Base-by-base conservation (phyloP, 2,113 vertebrate species). In the Dicrurus megarhynchus region DNA sequence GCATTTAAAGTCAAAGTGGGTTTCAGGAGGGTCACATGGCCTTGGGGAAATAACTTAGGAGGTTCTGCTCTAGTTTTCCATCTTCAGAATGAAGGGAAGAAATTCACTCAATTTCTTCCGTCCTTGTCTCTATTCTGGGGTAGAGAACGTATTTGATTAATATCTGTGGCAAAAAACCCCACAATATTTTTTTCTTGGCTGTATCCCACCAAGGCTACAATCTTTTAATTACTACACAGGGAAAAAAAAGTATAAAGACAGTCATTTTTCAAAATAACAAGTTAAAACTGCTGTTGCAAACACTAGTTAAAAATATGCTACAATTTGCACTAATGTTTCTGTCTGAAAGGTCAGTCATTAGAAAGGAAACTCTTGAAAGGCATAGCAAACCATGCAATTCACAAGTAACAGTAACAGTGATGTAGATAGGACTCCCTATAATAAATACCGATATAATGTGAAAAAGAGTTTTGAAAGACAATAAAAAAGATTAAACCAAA, bases 401-500 rank as follows among this genome's bases (percentile, higher is more conserved):
- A 78, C 68, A 91, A 93, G 57, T 97, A 97, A 97, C 49, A 90
- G 46, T 94, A 94, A 97, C 77, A 22, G 77, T 93, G 70, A 95
- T 96, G 49, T 64, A 97, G 94, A 93, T 94, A 97, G 95, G 70
- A 78, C 19, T 74, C 77, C 80, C 56, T n/a, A 39, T 60, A 92
- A 97, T 92, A 97, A 97, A 97, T 80, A 94, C 32, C 87, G 24
- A 12, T 47, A 68, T 81, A 84, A 93, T 74, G 64, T 42, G 79
- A 79, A 86, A 87, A 56, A 59, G 12, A 81, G n/a, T 81, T 94
- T 97, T 93, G 76, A 84, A 97, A 96, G 52, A 95, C 63, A 97
- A 95, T 95, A 95, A 97, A 96, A 94, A 55, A 95, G 37, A 97
- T 97, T 94, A 95, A 93, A 91, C 42, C 73, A 94, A 97, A 95